Percentiles rank a stretch among this genome's conserved stretches.
Conservation (phyloP, 2,797 vertebrate species). For the Propithecus deckenii region DNA sequence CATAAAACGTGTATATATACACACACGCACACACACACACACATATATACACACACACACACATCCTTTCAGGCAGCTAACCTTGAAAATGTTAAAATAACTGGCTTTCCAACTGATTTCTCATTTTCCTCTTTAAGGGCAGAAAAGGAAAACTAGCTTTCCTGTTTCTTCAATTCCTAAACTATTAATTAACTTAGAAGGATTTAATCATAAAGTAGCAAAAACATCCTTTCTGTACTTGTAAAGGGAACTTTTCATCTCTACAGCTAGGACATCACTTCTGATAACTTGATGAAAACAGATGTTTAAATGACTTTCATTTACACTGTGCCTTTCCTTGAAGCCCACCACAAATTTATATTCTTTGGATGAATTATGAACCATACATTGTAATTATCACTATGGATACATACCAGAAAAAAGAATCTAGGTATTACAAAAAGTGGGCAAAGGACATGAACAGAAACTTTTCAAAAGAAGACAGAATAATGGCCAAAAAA, state of each 20-base stretch:
- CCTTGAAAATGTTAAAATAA: slow-evolving; percentile 18
- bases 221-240: neutral
- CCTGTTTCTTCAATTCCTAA: neutral
- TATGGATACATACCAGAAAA: neutral
- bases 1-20: neutral
- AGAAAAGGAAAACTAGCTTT: slow-evolving; percentile 25
- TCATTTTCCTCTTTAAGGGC: slow-evolving; percentile 5
- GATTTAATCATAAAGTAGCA: neutral
- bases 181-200: neutral
- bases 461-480: no score
- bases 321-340: neutral
- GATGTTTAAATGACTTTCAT: neutral
- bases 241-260: neutral
- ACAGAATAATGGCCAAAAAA: no score
- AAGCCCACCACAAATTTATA: neutral
- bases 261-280: neutral
- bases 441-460: no score
- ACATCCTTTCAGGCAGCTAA: neutral
- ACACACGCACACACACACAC: no score
- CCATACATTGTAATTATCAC: neutral
- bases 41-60: no score
- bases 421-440: neutral
- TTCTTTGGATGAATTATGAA: neutral
- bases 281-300: neutral
- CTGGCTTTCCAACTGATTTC: slow-evolving; percentile 11